Conservation (phyloP, 2,888 invertebrate species). For the Villa cingulata region DNA sequence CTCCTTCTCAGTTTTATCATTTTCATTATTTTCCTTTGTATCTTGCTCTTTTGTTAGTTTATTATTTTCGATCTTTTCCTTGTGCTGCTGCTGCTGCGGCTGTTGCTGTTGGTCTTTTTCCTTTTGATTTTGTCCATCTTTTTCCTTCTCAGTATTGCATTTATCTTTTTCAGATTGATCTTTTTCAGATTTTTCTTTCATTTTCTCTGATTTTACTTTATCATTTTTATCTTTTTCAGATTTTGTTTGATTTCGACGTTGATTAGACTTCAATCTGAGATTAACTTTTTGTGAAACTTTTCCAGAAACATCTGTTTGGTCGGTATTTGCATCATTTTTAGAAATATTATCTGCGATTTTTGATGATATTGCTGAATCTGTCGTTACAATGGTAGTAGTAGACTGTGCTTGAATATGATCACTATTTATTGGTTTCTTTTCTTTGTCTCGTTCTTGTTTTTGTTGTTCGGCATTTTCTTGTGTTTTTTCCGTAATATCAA, state of each 20-base stretch:
- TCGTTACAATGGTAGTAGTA: slow-evolving; percentile 5
- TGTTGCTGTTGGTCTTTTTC: neutral
- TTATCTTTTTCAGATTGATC: neutral
- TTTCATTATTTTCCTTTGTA: neutral
- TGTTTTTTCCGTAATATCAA: too few species aligned
- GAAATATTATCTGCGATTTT: too few species aligned
- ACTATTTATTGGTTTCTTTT: too few species aligned
- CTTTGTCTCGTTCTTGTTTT: too few species aligned
- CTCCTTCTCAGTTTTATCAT: neutral
- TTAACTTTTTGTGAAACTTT: too few species aligned
- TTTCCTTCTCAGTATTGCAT: too few species aligned
- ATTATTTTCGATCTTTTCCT: neutral
- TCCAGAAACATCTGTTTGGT: too few species aligned
- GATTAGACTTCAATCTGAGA: neutral
- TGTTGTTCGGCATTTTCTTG: too few species aligned
- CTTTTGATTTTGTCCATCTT: neutral
- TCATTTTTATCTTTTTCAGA: neutral
- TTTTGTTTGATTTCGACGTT: neutral
- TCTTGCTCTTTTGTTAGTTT: neutral
- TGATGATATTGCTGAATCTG: slow-evolving; percentile 1
- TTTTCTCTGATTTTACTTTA: neutral
- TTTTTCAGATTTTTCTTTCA: neutral
- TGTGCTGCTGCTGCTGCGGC: neutral
- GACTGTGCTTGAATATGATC: neutral
- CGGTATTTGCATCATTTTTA: too few species aligned